Conservation (phyloP, 2,797 vertebrate genomes). For the Holocentrus rufus region DNA sequence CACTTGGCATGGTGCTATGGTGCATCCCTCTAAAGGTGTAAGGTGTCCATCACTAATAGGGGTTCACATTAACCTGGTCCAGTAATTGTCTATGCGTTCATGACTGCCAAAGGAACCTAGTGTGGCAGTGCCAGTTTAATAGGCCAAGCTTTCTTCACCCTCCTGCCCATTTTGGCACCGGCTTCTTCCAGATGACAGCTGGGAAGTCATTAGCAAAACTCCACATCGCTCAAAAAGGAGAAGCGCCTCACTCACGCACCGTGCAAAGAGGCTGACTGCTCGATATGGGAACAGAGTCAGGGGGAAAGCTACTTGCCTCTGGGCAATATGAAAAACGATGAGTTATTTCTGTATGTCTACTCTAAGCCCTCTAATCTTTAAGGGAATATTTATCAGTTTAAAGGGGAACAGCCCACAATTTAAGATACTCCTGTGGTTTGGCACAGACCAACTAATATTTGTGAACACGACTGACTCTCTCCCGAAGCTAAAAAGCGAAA, state of each 20-base stretch:
- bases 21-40: constrained; percentile 45
- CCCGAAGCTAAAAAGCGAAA: too few species aligned
- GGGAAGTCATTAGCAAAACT: constrained; percentile 63
- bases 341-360: neutral
- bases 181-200: constrained; percentile 67
- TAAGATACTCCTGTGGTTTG: neutral
- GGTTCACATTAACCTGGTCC: constrained; percentile 40
- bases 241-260: constrained; percentile 26
- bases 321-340: constrained; percentile 20
- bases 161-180: constrained; percentile 46
- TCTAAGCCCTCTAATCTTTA: neutral
- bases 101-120: constrained; percentile 42
- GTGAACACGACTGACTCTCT: neutral
- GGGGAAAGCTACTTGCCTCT: constrained; percentile 7
- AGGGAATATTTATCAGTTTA: neutral
- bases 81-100: constrained; percentile 46
- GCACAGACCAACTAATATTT: neutral
- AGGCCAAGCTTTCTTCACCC: constrained; percentile 55
- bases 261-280: constrained; percentile 24
- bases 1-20: constrained; percentile 20
- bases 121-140: constrained; percentile 34
- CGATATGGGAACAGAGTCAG: neutral
- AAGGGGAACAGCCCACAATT: constrained; percentile 2
- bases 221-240: constrained; percentile 56
- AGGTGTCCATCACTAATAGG: constrained; percentile 45